Evolutionary conservation across 2,888 invertebrate species (phyloP).

Genomic region (Drosophila imparisetae): DNA sequence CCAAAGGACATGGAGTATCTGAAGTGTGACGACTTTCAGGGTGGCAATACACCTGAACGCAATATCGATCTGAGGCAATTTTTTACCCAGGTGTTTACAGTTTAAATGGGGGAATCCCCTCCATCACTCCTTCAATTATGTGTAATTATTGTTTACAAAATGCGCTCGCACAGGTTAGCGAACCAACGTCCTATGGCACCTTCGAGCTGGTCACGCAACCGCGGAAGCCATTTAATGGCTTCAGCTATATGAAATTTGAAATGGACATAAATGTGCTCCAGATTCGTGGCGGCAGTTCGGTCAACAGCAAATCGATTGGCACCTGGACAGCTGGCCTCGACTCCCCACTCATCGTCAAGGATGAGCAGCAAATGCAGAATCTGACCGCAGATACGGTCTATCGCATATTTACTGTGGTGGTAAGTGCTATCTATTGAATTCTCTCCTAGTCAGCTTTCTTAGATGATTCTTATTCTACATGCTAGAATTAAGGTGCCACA

Average conservation of each 20-base stretch:
- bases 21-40: constrained; percentile 92
- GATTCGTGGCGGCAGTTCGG: constrained; percentile 90
- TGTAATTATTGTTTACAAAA: constrained; percentile 50
- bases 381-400: constrained; percentile 93
- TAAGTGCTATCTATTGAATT: constrained; percentile 84
- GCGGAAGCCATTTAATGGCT: constrained; percentile 87
- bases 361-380: constrained; percentile 89
- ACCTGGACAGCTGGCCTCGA: constrained; percentile 92
- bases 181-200: constrained; percentile 89
- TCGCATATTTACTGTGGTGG: constrained; percentile 93
- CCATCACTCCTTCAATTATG: constrained; percentile 31
- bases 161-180: constrained; percentile 85
- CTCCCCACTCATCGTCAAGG: constrained; percentile 88
- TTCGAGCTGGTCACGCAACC: constrained; percentile 88
- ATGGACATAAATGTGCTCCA: constrained; percentile 90
- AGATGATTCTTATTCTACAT: background rate
- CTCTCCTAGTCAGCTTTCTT: background rate
- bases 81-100: constrained; percentile 87
- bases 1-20: constrained; percentile 90
- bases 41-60: constrained; percentile 90
- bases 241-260: constrained; percentile 90
- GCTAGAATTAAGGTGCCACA: background rate
- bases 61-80: constrained; percentile 89
- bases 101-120: background rate
- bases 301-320: constrained; percentile 89